Evolutionary conservation across 2,888 invertebrate genomes (phyloP), one percentile per base, ranked within the genome.

Genomic region (Microctonus brassicae): DNA sequence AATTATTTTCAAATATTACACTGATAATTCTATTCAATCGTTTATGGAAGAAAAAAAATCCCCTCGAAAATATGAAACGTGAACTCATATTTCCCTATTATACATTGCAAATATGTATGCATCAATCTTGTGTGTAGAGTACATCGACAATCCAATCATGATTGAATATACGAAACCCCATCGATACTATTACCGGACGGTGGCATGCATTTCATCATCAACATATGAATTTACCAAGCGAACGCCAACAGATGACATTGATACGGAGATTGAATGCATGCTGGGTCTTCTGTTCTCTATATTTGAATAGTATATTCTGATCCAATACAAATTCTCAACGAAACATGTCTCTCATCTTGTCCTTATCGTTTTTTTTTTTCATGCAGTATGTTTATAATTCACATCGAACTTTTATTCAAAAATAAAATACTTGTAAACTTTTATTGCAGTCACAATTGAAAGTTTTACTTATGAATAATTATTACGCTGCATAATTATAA

Each of bases 141-240:
- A 20, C 34, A 64, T 64, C 36, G 65, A n/a, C 20, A 39, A 57
- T 66, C 39, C 65, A 66, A 66, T 66, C 65, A 66, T 34, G 57
- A 66, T 66, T 66, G 55, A 66, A 66, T 66, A 36, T 13, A n/a
- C 11, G 65, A 66, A 66, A 55, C 57, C 65, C 57, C 57, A 36
- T 24, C 39, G 57, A 55, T 66, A 66, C 22, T 66, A 66, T 65
- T 65, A 65, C 65, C 55, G 53, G 53, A 52, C n/a, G 57, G 55
- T 17, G 24, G 22, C 33, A 66, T 66, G 57, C 65, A 53, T 66
- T 66, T 57, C 24, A 34, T 36, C 55, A 34, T 3, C 1, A n/a
- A 1, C 17, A n/a, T 47, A 47, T 47, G 17, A 4, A 42, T 42
- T n/a, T 47, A 7, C 17, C 7, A 1, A 47, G 5, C 17, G 17